Evolutionary conservation across 2,888 invertebrate genomes (phyloP).

Genomic region (Lutraria lutraria): DNA sequence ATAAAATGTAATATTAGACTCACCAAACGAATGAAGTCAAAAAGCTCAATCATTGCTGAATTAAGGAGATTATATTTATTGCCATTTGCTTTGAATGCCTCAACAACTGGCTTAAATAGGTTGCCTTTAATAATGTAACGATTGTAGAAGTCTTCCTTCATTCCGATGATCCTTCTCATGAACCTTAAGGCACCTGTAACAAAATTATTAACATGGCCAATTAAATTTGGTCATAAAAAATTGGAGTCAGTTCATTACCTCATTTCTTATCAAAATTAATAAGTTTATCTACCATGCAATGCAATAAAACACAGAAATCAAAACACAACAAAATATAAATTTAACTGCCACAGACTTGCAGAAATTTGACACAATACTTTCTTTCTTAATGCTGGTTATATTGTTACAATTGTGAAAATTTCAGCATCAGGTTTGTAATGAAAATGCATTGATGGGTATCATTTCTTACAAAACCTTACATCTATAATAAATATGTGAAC

Average conservation of each 20-base stretch:
- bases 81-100: constrained; percentile 98
- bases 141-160: constrained; percentile 99
- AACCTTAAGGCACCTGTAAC: constrained; percentile 95
- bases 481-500: too few species aligned
- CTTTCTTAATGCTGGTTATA: too few species aligned
- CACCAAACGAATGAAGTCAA: constrained; percentile 97
- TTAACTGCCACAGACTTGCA: background rate
- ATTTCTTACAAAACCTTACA: too few species aligned
- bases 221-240: constrained; percentile 1
- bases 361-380: background rate
- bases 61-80: constrained; percentile 99
- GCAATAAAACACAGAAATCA: background rate
- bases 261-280: too few species aligned
- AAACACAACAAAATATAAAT: background rate
- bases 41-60: constrained; percentile 99
- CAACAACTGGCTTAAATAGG: constrained; percentile 97
- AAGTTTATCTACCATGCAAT: too few species aligned
- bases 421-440: too few species aligned
- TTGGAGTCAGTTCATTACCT: background rate
- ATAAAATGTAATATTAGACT: constrained; percentile 74
- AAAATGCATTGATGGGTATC: too few species aligned
- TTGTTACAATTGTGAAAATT: too few species aligned
- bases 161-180: constrained; percentile 97
- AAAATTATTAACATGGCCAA: constrained; percentile 34
- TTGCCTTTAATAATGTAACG: constrained; percentile 97